phyloP scores from a whole-genome alignment of 1,140 invertebrate genomes.

The Ditylenchus dipsaci region DNA sequence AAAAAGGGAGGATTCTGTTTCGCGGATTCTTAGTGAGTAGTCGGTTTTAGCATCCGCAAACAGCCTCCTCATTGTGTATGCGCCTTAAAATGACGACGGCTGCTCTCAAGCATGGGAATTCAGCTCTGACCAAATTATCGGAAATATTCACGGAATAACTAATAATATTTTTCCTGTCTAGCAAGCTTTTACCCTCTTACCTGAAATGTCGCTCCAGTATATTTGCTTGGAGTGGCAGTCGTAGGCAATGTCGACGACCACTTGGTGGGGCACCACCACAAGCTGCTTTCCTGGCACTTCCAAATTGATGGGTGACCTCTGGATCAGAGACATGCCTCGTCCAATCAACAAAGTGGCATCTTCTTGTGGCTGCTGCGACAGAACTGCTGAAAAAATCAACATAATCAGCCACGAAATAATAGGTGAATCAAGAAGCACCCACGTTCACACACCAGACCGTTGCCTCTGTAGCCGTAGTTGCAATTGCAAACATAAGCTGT shows the following conservation, averaged over 20 bases:
- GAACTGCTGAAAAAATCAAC: too few species aligned
- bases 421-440: neutral
- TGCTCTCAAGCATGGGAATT: too few species aligned
- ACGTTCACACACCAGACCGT: constrained; percentile 59
- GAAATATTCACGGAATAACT: too few species aligned
- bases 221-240: constrained; percentile 60
- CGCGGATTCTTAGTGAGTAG: too few species aligned
- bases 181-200: too few species aligned
- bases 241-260: constrained; percentile 60
- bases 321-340: constrained; percentile 61
- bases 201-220: constrained; percentile 61
- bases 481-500: constrained; percentile 60
- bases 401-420: too few species aligned
- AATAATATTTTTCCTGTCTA: too few species aligned
- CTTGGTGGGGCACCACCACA: constrained; percentile 56
- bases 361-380: neutral
- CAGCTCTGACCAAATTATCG: too few species aligned
- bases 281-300: constrained; percentile 58
- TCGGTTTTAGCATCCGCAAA: too few species aligned
- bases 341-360: constrained; percentile 58
- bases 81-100: too few species aligned
- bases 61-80: too few species aligned
- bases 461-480: constrained; percentile 59
- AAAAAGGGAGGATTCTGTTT: too few species aligned
- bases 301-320: constrained; percentile 50